phyloP scores from a whole-genome alignment of 1,140 invertebrate genomes.

The Drosophila prosaltans region DNA sequence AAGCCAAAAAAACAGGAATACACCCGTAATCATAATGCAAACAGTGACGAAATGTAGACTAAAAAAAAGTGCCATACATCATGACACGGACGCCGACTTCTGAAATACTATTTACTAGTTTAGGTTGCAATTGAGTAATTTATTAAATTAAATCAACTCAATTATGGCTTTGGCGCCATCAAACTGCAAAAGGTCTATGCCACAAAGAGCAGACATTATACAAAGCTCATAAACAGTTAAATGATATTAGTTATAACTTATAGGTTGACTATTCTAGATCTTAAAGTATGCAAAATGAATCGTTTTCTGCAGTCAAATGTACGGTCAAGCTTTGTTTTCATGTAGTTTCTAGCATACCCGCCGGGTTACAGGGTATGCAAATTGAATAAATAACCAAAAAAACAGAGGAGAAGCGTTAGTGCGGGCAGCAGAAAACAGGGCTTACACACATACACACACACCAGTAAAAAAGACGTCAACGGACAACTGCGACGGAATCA shows the following conservation, averaged over 20 bases:
- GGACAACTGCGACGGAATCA: slow-evolving; percentile 7
- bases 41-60: slow-evolving; percentile 31
- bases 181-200: not conserved
- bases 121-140: not conserved
- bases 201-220: not conserved
- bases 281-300: too few relatives aligned
- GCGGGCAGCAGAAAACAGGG: slow-evolving; percentile 24
- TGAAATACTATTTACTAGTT: not conserved
- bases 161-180: not conserved
- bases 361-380: slow-evolving; percentile 47
- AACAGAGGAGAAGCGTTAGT: slow-evolving; percentile 44
- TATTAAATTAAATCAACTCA: not conserved
- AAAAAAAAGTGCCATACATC: not conserved
- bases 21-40: slow-evolving; percentile 69
- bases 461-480: slow-evolving; percentile 58
- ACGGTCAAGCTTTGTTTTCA: not conserved
- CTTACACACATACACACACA: slow-evolving; percentile 36
- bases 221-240: too few relatives aligned
- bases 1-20: not conserved
- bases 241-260: too few relatives aligned
- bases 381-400: slow-evolving; percentile 69
- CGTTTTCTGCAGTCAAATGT: too few relatives aligned
- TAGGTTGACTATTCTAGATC: too few relatives aligned
- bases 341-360: not conserved
- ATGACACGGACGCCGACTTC: not conserved